Evolutionary conservation across 2,888 invertebrate genomes (phyloP), one percentile per base, ranked within the genome.

Genomic region (Gymnosoma rotundatum): DNA sequence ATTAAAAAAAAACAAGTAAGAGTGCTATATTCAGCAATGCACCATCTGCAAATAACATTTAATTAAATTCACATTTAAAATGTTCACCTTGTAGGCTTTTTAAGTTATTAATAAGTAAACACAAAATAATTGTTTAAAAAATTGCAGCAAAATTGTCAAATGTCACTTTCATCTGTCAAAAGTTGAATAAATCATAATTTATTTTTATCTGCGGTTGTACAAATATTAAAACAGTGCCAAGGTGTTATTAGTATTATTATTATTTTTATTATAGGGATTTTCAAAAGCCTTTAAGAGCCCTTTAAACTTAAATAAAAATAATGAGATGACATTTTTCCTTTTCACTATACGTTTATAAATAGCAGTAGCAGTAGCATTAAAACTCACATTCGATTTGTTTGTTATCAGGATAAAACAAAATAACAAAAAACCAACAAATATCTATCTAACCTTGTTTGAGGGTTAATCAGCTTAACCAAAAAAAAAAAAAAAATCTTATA

Each of bases 341-440:
- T 56, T 6, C 2, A 12, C 25, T 14, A 58, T 60, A 76, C 36
- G 60, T 52, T 54, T 36, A 48, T 36, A 61, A 70, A 78, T 56
- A 61, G 1, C 61, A 45, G 54, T 45, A 70, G 54, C 45, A 78
- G 70, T 78, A 78, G 70, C 70, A 54, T 70, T 78, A 70, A 78
- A 78, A 63, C 78, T 78, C 54, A 20, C 56, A 66, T 58, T 58
- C 21, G 20, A 10, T 45, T 45, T 74, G 9, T 48, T 48, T 42
- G 42, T 42, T 42, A 42, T 42, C 10, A 42, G 4, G 42, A 42
- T 1, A 42, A 42, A 48, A 48, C 4, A n/a, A 48, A n/a, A 16
- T 7, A 14, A 48, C n/a, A 5, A 16, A 6, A 48, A 48, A 48
- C 48, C 4, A 48, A n/a, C 54, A 21, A 52, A 16, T 66, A 45